Base-by-base conservation (phyloP, 1,140 invertebrate species). In the Portunus trituberculatus region DNA sequence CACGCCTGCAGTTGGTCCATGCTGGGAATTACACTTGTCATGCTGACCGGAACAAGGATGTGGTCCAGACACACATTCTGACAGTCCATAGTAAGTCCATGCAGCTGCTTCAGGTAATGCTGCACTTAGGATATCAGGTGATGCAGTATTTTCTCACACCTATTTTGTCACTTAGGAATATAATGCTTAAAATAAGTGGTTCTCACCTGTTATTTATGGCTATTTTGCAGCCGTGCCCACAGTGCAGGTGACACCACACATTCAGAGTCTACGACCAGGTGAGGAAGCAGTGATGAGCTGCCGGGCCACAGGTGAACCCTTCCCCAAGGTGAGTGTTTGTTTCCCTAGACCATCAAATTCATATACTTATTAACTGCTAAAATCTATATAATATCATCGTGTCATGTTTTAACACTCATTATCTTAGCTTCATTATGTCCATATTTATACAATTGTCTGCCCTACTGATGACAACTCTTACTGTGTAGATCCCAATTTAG, bases 1-100 rank as follows among this genome's bases (percentile, higher is more conserved):
- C 98, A 48, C 97, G 98, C 90, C 98, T 98, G 83, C 98, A 98
- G 96, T 97, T 98, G 48, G 97, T 98, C 31, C 98, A 98, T 96
- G 98, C 98, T 45, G 98, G 98, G 16, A 98, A 98, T 97, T 98
- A 98, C 97, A 98, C 98, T 0, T 98, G 98, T 96, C 98, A 98
- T 96, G 98, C 98, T 32, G 97, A 98, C 96, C 97, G 98, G 46
- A 98, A 98, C 96, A 97, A 98, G 67, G 98, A 98, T 96, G 97
- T 98, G 31, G 98, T 98, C 82, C 98, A 98, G 96, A 98, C 98
- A 4, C 98, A 98, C 96, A 97, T 98, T 14, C 97, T 98, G 8
- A 98, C 98, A 48, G 98, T 98, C 32, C 98, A 98, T 97, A 98
- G 98, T 98, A 97, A 98, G 98, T 98, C 29, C 52, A 12, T 59